Evolutionary conservation across 2,113 vertebrate genomes (phyloP), one percentile per base, ranked within the genome.

Genomic region (Tringa solitaria): DNA sequence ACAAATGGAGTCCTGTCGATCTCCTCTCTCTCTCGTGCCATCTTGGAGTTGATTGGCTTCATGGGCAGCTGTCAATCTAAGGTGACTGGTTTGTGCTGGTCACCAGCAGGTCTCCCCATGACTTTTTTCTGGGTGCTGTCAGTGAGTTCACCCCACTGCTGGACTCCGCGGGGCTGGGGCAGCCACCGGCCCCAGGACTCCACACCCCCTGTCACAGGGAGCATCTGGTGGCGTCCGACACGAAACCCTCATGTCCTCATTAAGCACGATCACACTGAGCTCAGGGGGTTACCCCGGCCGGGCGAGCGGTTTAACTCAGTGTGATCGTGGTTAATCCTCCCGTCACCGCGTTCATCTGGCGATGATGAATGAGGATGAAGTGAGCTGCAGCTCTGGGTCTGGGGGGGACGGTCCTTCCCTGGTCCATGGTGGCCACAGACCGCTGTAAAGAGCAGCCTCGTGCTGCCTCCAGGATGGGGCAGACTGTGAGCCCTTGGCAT

Each of bases 391-490:
- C 6, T 15, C 24, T 51, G 7, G 2, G 32, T 33, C 81, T 70
- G 12, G 30, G 4, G 23, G 21, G 9, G 50, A 30, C 24, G 5
- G 46, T 46, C 46, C 33, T 24, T 15, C 70, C 35, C 16, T 24
- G 39, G 45, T 46, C 39, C 67, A 23, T 16, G 4, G 33, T 35
- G 57, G 57, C 57, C 67, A 8, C 63, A 20, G 32, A 5, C 9
- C 0, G 6, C 28, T 12, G 14, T 19, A 12, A 6, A n/a, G 30
- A 91, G n/a, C 37, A 26, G 37, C 37, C 37, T 32, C 1, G 2
- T 12, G 24, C 12, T 43, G 27, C 15, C 8, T 28, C 5, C 0
- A 1, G 37, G n/a, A 19, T 0, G 8, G 12, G 70, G 37, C 14
- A 9, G 8, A 2, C 2, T 10, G 3, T 14, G 17, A 81, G 26